These are phyloP conservation scores for Tryphoninae sp. DNA, from an alignment of 2,888 invertebrate genomes.

Conservation along the genomic window DNA sequence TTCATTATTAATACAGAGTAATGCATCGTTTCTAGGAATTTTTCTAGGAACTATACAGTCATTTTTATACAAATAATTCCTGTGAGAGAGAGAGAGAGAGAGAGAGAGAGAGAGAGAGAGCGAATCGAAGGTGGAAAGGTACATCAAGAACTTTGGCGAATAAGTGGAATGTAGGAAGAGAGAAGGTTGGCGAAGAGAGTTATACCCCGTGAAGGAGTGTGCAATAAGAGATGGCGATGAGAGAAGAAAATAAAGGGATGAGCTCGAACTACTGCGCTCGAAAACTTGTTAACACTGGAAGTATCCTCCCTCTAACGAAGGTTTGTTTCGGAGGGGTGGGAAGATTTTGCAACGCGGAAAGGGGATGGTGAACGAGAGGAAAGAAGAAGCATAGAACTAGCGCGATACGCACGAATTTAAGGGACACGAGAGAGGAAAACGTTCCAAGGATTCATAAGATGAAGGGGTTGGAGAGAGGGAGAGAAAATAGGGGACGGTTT, in stretches of 20 bases:
- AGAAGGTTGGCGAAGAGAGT: not conserved
- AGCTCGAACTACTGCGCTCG: constrained; percentile 69
- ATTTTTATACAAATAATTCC: no score
- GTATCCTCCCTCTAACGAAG: constrained; percentile 61
- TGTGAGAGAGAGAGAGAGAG: no score
- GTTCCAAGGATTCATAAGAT: constrained; percentile 33
- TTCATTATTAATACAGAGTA: no score
- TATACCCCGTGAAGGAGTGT: not conserved
- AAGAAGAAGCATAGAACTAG: constrained; percentile 24
- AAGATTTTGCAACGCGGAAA: constrained; percentile 29
- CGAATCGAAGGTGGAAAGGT: constrained; percentile 43
- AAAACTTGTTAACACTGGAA: constrained; percentile 76
- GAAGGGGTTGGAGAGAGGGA: not conserved
- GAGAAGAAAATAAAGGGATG: constrained; percentile 12
- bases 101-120: constrained; percentile 17
- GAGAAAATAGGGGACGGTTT: constrained; percentile 26
- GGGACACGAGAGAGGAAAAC: constrained; percentile 46
- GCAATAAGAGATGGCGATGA: not conserved
- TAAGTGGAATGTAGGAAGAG: not conserved
- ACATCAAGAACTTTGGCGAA: not conserved
- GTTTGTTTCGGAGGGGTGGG: constrained; percentile 50
- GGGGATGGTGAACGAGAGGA: constrained; percentile 6
- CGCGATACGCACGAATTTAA: constrained; percentile 44
- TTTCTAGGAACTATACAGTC: no score
- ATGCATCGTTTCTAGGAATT: no score